Base-by-base conservation (phyloP, 1,140 invertebrate genomes). In the Scaptomyza hsui region DNA sequence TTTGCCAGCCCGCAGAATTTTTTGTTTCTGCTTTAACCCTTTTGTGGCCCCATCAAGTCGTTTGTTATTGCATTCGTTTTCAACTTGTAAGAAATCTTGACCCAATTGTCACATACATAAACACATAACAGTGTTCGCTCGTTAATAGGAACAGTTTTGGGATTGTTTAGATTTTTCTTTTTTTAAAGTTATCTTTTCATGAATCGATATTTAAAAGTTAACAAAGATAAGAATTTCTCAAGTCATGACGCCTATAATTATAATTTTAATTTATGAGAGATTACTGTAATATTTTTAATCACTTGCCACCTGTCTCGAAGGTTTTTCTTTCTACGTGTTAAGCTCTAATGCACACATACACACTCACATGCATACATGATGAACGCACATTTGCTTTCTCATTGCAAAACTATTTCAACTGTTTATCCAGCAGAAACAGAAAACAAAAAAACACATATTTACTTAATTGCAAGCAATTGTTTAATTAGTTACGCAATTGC, bases 401-500 rank as follows among this genome's bases (percentile, higher is more conserved):
- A 65, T 49, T 55, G 29, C 48, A 56, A 56, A 80, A 70, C 24
- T 72, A 79, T 79, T 85, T 53, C 51, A 65, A 62, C 51, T 65
- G 71, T 85, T 85, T 85, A 51, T 37, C 16, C 10, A 45, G 42
- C 51, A 42, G 24, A 55, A 55, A 24, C 41, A 37, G 26, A 16
- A 15, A 49, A 56, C 41, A 18, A 21, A 45, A 45, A 48, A 13
- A 67, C 49, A 56, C 41, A 53, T 75, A 45, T 86, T 86, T 62
- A 62, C 47, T 88, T 81, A 78, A 81, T 88, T 86, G 63, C 55
- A 32, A 44, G 15, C 74, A 86, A 88, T 86, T 86, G 82, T 88
- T 86, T 86, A 86, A 86, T 86, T 88, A 82, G 81, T 89, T 86
- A 63, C 83, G 83, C 75, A 88, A 89, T 88, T 39, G 69, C 56